These are phyloP conservation scores for Phengaris alcon DNA, from an alignment of 2,888 invertebrate species.

Conservation along the genomic window DNA sequence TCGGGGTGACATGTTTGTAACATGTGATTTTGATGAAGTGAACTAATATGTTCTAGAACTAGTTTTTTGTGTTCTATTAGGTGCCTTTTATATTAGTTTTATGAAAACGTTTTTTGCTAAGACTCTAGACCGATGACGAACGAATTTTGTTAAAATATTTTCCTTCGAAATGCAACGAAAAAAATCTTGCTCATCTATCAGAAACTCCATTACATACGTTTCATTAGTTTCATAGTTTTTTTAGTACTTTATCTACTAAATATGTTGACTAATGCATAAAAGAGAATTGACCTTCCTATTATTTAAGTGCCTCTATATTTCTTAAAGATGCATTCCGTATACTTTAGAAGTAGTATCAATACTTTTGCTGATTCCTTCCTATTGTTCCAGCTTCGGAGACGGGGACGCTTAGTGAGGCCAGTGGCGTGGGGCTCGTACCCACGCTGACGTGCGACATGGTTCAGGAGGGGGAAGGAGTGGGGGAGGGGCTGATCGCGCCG, in stretches of 20 bases:
- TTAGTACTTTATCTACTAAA: too few relatives aligned
- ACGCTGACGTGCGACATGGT: conserved; percentile 67
- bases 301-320: not conserved
- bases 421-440: conserved; percentile 63
- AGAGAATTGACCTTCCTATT: too few relatives aligned
- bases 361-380: not conserved
- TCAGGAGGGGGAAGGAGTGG: conserved; percentile 68
- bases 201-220: too few relatives aligned
- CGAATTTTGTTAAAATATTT: too few relatives aligned
- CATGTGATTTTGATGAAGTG: not conserved
- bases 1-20: not conserved
- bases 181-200: too few relatives aligned
- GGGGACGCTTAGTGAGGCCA: conserved; percentile 57
- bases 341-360: conserved; percentile 27
- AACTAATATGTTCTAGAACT: not conserved
- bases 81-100: not conserved
- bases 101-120: not conserved
- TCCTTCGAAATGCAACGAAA: too few relatives aligned
- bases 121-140: not conserved
- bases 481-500: conserved; percentile 89
- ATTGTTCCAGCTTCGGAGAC: conserved; percentile 55
- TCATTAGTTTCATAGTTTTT: too few relatives aligned
- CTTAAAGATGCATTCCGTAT: conserved; percentile 16
- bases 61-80: not conserved
- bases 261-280: too few relatives aligned